phyloP scores from a whole-genome alignment of 2,797 vertebrate species.

The Anas bahamensis region DNA sequence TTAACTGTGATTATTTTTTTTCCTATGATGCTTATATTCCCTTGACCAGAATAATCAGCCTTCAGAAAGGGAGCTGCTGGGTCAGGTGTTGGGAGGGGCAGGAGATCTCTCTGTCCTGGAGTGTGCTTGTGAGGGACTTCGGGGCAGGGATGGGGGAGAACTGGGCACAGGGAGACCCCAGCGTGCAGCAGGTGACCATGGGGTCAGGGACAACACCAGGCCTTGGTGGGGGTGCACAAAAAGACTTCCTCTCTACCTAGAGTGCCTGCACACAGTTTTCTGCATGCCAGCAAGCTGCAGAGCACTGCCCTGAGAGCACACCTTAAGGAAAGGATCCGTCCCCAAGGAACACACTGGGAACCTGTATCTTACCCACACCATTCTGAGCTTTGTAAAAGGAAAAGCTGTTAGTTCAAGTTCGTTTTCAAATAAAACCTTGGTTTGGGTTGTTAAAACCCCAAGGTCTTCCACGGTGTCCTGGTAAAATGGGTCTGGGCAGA shows the following conservation, averaged over 20 bases:
- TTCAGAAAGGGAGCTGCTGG: neutral
- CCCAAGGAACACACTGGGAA: neutral
- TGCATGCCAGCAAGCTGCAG: neutral
- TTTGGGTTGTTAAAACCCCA: neutral
- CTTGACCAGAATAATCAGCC: neutral
- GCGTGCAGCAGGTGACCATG: accelerated
- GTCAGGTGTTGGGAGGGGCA: neutral
- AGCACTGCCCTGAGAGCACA: neutral
- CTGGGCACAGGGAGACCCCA: neutral
- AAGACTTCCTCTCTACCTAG: neutral
- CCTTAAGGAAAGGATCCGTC: neutral
- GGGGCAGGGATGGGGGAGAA: neutral
- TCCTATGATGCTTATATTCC: neutral
- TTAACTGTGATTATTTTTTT: too few species aligned
- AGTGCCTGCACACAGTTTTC: accelerated
- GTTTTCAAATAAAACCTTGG: neutral
- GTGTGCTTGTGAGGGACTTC: neutral
- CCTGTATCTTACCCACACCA: neutral
- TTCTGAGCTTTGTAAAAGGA: neutral
- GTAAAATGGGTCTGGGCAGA: neutral
- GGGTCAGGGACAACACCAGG: neutral
- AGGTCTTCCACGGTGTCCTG: neutral
- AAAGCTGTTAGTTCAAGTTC: neutral
- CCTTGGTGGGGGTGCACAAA: neutral
- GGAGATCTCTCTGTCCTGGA: neutral